These are phyloP conservation scores for Nephrotoma flavescens DNA, from an alignment of 2,888 invertebrate genomes.

Conservation along the genomic window DNA sequence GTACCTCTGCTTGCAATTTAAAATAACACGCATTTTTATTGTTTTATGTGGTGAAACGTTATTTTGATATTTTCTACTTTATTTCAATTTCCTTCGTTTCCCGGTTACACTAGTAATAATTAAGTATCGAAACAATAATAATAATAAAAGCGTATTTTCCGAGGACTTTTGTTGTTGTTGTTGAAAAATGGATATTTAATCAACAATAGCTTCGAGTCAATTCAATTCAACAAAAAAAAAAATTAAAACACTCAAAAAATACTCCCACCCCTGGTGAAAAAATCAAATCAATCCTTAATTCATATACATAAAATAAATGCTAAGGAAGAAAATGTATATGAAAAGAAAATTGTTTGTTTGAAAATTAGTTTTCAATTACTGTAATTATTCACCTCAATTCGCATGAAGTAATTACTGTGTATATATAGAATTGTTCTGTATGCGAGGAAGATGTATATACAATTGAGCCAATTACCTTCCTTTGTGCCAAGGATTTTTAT, in stretches of 20 bases:
- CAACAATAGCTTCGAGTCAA: not conserved
- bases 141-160: not conserved
- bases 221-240: not conserved
- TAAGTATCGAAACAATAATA: not conserved
- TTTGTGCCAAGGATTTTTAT: not conserved
- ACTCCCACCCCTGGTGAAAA: not conserved
- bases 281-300: not conserved
- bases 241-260: not conserved
- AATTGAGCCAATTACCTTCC: not conserved
- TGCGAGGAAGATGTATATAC: not conserved
- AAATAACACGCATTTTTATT: not conserved
- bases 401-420: not conserved
- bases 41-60: not conserved
- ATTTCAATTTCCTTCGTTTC: not conserved
- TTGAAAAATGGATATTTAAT: not conserved
- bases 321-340: not conserved
- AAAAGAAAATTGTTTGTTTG: not conserved
- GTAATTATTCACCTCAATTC: not conserved
- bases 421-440: not conserved
- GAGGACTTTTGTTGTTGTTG: not conserved
- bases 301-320: not conserved
- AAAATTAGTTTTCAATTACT: not conserved
- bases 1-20: not conserved
- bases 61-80: not conserved
- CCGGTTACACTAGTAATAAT: not conserved